Base-by-base conservation (phyloP, 2,113 vertebrate genomes). In the Butorides virescens region DNA sequence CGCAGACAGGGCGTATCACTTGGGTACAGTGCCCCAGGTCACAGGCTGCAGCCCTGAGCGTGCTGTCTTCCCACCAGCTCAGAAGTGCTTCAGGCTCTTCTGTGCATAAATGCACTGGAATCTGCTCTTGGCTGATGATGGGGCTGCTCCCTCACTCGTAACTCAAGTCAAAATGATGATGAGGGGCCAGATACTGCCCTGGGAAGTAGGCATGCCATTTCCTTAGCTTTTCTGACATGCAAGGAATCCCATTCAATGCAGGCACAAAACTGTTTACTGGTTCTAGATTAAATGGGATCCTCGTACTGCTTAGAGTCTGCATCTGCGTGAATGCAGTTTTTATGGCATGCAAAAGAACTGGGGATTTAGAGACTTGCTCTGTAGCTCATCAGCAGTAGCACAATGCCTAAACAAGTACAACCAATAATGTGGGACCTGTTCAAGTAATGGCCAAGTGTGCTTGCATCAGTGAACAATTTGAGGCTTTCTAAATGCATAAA, bases 401-500 rank as follows among this genome's bases (percentile, higher is more conserved):
- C 42, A 32, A 22, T 52, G 74, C 71, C 83, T 89, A 42, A 90
- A 73, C 65, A 83, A 81, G 63, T 53, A 30, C 87, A 93, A 67
- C 39, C 55, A 27, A 52, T 82, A 83, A 32, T 49, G 67, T 61
- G 77, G 46, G 75, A 72, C 84, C 68, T 88, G 74, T 61, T 75
- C 79, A 90, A 93, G 92, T 77, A 91, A 66, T 93, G 91, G 75
- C 67, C 86, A 53, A 68, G 49, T 23, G 32, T 62, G 34, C 39
- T 94, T 97, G 93, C 94, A 81, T 96, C 86, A 94, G 67, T 95
- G 94, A 96, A 95, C 88, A 95, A 93, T 74, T 62, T 68, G 84
- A 88, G 42, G 59, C 83, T 93, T 93, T 95, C 91, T 77, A 95
- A 81, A 83, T 86, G 72, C 63, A 80, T 79, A 96, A 85, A 86